A percentile compares a stretch with the other conserved stretches of the same genome.
phyloP scores from a whole-genome alignment of 2,797 vertebrate genomes.

The Myoxocephalus aenaeus region DNA sequence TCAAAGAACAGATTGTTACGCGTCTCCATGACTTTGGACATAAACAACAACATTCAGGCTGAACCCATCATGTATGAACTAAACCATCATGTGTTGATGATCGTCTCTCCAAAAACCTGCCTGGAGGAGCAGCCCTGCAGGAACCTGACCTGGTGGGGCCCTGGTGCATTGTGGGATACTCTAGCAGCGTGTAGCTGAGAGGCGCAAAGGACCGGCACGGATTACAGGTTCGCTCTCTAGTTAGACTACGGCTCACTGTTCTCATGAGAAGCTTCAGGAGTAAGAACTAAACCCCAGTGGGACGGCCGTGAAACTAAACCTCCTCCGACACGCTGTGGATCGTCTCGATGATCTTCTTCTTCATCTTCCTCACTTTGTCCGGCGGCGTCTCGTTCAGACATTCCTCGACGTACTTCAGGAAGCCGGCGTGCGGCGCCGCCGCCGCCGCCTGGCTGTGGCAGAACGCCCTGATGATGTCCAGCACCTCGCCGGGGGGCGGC shows the following conservation, averaged over 20 bases:
- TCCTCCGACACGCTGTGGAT: conserved; percentile 64
- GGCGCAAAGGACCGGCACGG: too few relatives aligned
- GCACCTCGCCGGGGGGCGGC: not conserved
- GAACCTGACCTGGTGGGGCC: too few relatives aligned
- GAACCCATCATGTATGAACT: not conserved
- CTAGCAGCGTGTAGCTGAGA: too few relatives aligned
- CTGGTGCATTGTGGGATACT: too few relatives aligned
- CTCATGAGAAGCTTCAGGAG: not conserved
- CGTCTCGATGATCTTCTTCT: conserved; percentile 70
- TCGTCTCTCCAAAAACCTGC: too few relatives aligned
- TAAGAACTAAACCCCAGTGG: not conserved
- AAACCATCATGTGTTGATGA: not conserved
- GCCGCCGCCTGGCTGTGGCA: conserved; percentile 45
- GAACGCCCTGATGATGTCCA: conserved; percentile 56
- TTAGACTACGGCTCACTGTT: too few relatives aligned
- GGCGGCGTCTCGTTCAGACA: conserved; percentile 71
- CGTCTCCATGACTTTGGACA: not conserved
- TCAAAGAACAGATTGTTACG: not conserved
- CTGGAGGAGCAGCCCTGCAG: too few relatives aligned
- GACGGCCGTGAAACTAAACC: conserved; percentile 11
- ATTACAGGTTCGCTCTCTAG: too few relatives aligned
- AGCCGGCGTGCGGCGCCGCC: conserved; percentile 57
- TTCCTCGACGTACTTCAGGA: conserved; percentile 75
- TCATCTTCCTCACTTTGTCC: conserved; percentile 65
- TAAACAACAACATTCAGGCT: not conserved